Evolutionary conservation across 2,888 invertebrate genomes (phyloP), one percentile per base, ranked within the genome.

Genomic region (Scotopteryx bipunctaria): DNA sequence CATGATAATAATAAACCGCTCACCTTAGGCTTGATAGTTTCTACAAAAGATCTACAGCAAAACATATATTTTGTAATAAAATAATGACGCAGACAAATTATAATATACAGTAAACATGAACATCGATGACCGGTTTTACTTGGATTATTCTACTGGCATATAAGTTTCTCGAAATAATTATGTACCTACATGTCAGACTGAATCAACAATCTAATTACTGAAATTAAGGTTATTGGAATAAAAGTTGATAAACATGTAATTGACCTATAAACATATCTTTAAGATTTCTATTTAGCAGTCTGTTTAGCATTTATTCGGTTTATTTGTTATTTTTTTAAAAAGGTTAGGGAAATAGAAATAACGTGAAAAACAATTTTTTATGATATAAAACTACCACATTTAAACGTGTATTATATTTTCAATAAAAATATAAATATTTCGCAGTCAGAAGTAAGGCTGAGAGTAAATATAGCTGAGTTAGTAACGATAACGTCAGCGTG

Each of bases 71-170:
- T 42, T 38, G 21, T 21, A 15, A 23, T 23, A 32, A 17, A n/a
- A 23, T 23, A 8, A 55, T 53, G 50, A 57, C 50, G 55, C 37
- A 47, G 40, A 5, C 32, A 9, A 43, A 45, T 44, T 40, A 27
- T 27, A 33, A 43, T n/a, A 14, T 11, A 23, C 19, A 44, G 55
- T 41, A 46, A 52, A 52, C 41, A 55, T 47, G 27, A 43, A 55
- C 45, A 50, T 31, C 13, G 33, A 6, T 50, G 40, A 42, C 55
- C 48, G 57, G 55, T 60, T 55, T 37, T 42, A 51, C 43, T 36
- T 48, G 47, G 42, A 55, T 51, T 43, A 59, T 56, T 54, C 51
- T 49, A 40, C 19, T 42, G 37, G 23, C 25, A 42, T 42, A 27
- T 23, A 21, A 5, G 6, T 15, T 21, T 37, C 23, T 32, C 15